Base-by-base conservation (phyloP, 2,113 vertebrate genomes). In the Odobenus rosmarus region DNA sequence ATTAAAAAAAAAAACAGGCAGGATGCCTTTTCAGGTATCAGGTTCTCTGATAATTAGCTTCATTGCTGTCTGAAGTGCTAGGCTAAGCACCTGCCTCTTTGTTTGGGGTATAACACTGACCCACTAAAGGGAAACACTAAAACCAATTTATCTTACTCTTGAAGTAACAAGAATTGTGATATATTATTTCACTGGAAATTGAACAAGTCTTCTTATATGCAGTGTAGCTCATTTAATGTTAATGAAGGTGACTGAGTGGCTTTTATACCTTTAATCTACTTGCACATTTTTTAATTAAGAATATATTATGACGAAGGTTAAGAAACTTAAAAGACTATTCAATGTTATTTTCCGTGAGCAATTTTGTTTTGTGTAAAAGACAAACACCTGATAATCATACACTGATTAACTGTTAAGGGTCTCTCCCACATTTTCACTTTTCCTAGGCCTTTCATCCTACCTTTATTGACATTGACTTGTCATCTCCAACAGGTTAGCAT, bases 231-330 rank as follows among this genome's bases (percentile, higher is more conserved):
- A 90, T 81, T 88, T 84, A 83, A 95, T 96, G 86, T 96, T 97
- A 98, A 97, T 97, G 97, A 97, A 97, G 94, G 90, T 96, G 94
- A 98, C 1, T 92, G 96, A 98, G 94, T 96, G 61, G 79, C 51
- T 88, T 96, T 92, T 93, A 98, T 96, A 95, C 90, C 59, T 85
- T 8, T 96, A 88, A 97, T 97, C 90, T 96, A 95, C 80, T 94
- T 90, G 81, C 10, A 96, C 49, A 93, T 85, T 97, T 97, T 84
- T 90, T 91, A 98, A 97, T 95, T 96, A 96, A 96, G 62, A 96
- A 93, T 97, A 85, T 92, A 81, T 74, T 94, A 97, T 90, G n/a
- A 91, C 79, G 81, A 97, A 72, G 51, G 92, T 57, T 81, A 95
- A 96, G 76, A 87, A 76, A 39, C 24, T 91, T 88, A 93, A 96